A percentile compares a stretch with the other conserved stretches of the same genome.
phyloP scores from a whole-genome alignment of 2,888 invertebrate genomes.

The Lycocerus yunnanus region DNA sequence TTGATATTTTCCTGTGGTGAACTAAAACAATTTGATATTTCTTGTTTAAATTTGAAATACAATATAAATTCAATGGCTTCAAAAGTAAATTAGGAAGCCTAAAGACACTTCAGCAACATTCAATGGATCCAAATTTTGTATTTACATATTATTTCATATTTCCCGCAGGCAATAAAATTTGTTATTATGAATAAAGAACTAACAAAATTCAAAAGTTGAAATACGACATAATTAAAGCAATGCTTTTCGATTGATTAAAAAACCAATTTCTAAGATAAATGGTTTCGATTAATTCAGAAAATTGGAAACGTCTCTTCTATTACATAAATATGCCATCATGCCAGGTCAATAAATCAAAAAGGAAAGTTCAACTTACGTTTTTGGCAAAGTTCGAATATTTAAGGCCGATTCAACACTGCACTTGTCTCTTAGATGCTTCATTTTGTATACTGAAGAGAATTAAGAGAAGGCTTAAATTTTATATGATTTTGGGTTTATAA shows the following conservation, averaged over 20 bases:
- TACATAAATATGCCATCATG: background rate
- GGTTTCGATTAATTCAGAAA: background rate
- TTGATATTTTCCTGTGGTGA: background rate
- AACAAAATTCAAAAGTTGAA: background rate
- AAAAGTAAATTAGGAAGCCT: background rate
- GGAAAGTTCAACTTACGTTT: background rate
- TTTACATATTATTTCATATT: background rate
- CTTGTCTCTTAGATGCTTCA: background rate
- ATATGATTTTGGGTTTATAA: background rate
- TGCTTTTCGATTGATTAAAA: background rate
- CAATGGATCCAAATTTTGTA: background rate
- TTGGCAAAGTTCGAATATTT: background rate
- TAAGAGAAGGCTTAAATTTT: background rate
- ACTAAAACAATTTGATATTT: background rate
- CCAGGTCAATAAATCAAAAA: background rate
- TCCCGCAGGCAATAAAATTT: background rate
- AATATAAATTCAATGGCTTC: background rate
- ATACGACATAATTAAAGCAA: background rate
- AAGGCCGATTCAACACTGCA: background rate
- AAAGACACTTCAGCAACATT: background rate
- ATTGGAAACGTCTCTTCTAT: background rate
- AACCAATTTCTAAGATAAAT: background rate
- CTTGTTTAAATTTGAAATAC: background rate
- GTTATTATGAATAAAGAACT: background rate
- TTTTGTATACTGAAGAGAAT: background rate